phyloP scores from a whole-genome alignment of 2,888 invertebrate genomes.

The Dascillus cervinus region DNA sequence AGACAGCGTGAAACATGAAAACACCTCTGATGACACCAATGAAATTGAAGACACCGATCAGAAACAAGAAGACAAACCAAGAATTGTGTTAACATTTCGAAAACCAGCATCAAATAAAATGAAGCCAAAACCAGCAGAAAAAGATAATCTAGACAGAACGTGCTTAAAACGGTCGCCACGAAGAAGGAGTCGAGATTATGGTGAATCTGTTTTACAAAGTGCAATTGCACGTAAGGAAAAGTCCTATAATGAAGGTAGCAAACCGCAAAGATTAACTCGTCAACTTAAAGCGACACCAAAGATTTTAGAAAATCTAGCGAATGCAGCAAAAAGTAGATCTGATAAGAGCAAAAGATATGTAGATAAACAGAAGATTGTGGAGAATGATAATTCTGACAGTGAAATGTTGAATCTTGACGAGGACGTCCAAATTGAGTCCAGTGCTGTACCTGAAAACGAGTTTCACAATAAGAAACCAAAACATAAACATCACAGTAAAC shows the following conservation, averaged over 20 bases:
- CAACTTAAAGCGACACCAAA: conserved; percentile 62
- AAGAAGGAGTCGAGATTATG: conserved; percentile 54
- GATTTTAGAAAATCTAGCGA: conserved; percentile 53
- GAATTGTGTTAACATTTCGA: conserved; percentile 34
- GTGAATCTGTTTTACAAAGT: conserved; percentile 57
- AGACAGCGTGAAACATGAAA: too few species aligned
- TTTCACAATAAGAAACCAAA: conserved; percentile 16
- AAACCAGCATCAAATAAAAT: conserved; percentile 37
- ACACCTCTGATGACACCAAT: not conserved
- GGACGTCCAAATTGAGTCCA: conserved; percentile 11
- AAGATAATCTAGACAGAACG: too few species aligned
- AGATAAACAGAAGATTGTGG: conserved; percentile 18
- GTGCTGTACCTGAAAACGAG: conserved; percentile 8
- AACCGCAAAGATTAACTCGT: conserved; percentile 46
- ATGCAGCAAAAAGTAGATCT: conserved; percentile 21
- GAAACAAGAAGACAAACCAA: conserved; percentile 22
- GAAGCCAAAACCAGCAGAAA: conserved; percentile 21
- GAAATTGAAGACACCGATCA: conserved; percentile 15
- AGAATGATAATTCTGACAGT: conserved; percentile 12
- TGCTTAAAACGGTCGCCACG: conserved; percentile 56
- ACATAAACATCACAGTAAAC: conserved; percentile 18
- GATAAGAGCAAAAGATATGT: conserved; percentile 13
- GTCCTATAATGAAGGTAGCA: conserved; percentile 49
- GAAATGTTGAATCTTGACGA: conserved; percentile 13
- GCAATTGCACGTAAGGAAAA: conserved; percentile 69